phyloP scores from a whole-genome alignment of 2,113 vertebrate genomes.

The Neotragus pygmaeus region DNA sequence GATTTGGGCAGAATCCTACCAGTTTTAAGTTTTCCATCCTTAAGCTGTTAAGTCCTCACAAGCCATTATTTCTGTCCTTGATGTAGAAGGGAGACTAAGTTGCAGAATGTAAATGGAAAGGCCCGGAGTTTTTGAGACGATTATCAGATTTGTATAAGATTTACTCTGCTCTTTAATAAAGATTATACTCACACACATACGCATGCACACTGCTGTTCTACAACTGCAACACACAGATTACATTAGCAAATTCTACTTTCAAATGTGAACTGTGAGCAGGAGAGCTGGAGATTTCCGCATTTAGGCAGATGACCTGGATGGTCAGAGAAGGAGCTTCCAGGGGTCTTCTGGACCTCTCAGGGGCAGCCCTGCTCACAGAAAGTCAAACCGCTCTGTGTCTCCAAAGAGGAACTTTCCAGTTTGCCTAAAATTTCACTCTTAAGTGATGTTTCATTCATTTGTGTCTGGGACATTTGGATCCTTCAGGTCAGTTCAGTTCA shows the following conservation, averaged over 20 bases:
- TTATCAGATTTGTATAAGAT: conserved; percentile 83
- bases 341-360: background rate
- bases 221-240: conserved; percentile 63
- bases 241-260: conserved; percentile 60
- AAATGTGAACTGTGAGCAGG: background rate
- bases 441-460: background rate
- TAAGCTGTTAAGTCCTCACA: conserved; percentile 85
- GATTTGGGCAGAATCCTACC: conserved; percentile 84
- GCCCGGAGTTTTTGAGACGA: conserved; percentile 75
- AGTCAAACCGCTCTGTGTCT: background rate
- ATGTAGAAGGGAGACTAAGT: conserved; percentile 63
- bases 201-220: conserved; percentile 53
- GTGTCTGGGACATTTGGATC: background rate
- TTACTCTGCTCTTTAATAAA: conserved; percentile 76
- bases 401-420: background rate
- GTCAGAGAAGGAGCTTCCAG: background rate
- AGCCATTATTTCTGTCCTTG: conserved; percentile 80
- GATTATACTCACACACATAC: background rate
- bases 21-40: conserved; percentile 85
- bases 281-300: background rate
- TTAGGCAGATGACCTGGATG: fast-evolving
- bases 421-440: background rate
- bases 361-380: background rate
- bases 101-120: conserved; percentile 72
- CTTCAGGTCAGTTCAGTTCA: background rate